Conservation (phyloP, 2,113 vertebrate genomes). For the Agapornis roseicollis region DNA sequence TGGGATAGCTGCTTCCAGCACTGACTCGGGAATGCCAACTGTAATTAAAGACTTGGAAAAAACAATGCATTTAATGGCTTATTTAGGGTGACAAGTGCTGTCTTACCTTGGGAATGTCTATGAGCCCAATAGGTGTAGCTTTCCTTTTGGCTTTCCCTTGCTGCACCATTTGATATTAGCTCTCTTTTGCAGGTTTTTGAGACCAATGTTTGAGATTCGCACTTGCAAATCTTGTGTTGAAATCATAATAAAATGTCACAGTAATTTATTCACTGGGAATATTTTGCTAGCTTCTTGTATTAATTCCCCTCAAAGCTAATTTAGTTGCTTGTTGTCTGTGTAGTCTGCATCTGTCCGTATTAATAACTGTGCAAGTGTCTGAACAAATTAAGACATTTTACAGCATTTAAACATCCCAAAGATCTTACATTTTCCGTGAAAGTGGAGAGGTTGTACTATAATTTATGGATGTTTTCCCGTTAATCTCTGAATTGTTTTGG, state of each 20-base stretch:
- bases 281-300: constrained; percentile 35
- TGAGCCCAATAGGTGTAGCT: not conserved
- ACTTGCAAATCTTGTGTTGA: not conserved
- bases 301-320: constrained; percentile 55
- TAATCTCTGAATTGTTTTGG: constrained; percentile 58
- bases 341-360: constrained; percentile 28
- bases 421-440: constrained; percentile 10
- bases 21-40: not conserved
- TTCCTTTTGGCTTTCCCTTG: not conserved
- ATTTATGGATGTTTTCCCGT: constrained; percentile 52
- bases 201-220: not conserved
- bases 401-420: constrained; percentile 51
- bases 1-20: not conserved
- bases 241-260: constrained; percentile 42
- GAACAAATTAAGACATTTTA: constrained; percentile 63
- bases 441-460: constrained; percentile 25
- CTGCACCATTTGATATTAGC: not conserved
- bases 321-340: constrained; percentile 31
- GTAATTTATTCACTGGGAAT: constrained; percentile 27
- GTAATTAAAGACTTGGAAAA: constrained; percentile 32
- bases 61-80: not conserved
- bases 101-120: constrained; percentile 28
- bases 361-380: constrained; percentile 41
- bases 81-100: constrained; percentile 28
- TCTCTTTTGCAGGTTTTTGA: not conserved